Percentiles rank a stretch among this genome's conserved stretches.
These are phyloP conservation scores for Drosophila formosana DNA, from an alignment of 2,888 invertebrate species.

Conservation along the genomic window DNA sequence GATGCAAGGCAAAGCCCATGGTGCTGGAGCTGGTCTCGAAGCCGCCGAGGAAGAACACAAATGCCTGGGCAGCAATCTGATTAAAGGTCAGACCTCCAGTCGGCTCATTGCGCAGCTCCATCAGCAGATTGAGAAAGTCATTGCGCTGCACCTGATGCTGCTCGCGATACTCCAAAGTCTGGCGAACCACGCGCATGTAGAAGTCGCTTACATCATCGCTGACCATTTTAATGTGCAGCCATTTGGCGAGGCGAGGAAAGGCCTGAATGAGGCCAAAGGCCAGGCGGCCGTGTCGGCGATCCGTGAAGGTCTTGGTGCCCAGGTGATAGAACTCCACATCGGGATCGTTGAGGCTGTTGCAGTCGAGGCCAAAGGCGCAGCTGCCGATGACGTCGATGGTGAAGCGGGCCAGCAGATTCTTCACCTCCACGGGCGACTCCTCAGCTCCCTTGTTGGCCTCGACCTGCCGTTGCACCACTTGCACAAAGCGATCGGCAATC, in stretches of 20 bases:
- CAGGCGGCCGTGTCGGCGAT: slow-evolving; percentile 61
- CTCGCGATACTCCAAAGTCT: slow-evolving; percentile 84
- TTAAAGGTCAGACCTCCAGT: slow-evolving; percentile 84
- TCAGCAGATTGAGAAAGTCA: slow-evolving; percentile 86
- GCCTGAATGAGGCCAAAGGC: slow-evolving; percentile 57
- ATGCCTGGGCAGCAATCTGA: slow-evolving; percentile 86
- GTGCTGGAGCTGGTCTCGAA: slow-evolving; percentile 86
- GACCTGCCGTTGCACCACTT: slow-evolving; percentile 64
- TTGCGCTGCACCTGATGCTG: slow-evolving; percentile 82
- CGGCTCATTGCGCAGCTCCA: slow-evolving; percentile 84
- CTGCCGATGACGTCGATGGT: slow-evolving; percentile 86
- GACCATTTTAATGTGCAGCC: slow-evolving; percentile 63
- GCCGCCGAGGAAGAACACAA: slow-evolving; percentile 87
- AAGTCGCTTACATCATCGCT: slow-evolving; percentile 73
- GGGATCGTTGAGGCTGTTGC: slow-evolving; percentile 84
- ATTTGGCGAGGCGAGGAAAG: slow-evolving; percentile 64
- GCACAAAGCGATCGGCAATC: slow-evolving; percentile 77
- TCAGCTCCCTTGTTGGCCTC: not conserved
- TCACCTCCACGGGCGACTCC: slow-evolving; percentile 80
- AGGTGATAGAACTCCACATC: slow-evolving; percentile 82
- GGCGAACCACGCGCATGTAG: slow-evolving; percentile 80
- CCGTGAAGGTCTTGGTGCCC: slow-evolving; percentile 68
- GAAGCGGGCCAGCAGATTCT: slow-evolving; percentile 85
- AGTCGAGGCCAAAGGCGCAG: slow-evolving; percentile 86
- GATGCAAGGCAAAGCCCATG: slow-evolving; percentile 84